These are phyloP conservation scores for Neoniphon sammara DNA, from an alignment of 2,797 vertebrate genomes.

Conservation along the genomic window DNA sequence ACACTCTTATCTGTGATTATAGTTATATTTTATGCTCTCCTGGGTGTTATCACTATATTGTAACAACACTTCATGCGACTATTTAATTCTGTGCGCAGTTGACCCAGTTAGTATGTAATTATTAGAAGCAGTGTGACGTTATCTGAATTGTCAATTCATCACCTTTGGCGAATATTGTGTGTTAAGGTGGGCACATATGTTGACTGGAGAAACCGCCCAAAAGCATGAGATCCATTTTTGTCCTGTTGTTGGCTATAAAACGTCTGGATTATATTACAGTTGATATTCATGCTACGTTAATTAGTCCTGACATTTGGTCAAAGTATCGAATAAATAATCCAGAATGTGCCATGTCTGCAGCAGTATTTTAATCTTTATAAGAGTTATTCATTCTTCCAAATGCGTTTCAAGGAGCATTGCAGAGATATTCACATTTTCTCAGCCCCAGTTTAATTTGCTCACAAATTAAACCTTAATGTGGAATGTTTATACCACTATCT, in stretches of 20 bases:
- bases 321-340: conserved; percentile 12
- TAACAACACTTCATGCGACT: too few species aligned
- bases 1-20: too few species aligned
- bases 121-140: conserved; percentile 32
- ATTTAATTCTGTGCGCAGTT: too few species aligned
- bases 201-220: conserved; percentile 23
- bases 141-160: conserved; percentile 49
- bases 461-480: conserved; percentile 17
- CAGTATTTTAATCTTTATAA: neutral
- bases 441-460: conserved; percentile 1
- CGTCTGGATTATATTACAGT: neutral
- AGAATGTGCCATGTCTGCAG: neutral
- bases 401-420: conserved; percentile 2
- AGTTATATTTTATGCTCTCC: too few species aligned
- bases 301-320: conserved; percentile 20
- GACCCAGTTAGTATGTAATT: neutral
- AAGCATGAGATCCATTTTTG: conserved; percentile 1
- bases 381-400: neutral
- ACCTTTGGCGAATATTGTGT: conserved; percentile 39
- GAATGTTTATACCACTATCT: conserved; percentile 10
- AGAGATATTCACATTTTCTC: neutral
- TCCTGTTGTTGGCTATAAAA: neutral
- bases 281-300: conserved; percentile 14
- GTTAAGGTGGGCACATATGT: conserved; percentile 35
- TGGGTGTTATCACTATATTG: too few species aligned